Evolutionary conservation across 2,113 vertebrate genomes (phyloP).

Genomic region (Progne subis): DNA sequence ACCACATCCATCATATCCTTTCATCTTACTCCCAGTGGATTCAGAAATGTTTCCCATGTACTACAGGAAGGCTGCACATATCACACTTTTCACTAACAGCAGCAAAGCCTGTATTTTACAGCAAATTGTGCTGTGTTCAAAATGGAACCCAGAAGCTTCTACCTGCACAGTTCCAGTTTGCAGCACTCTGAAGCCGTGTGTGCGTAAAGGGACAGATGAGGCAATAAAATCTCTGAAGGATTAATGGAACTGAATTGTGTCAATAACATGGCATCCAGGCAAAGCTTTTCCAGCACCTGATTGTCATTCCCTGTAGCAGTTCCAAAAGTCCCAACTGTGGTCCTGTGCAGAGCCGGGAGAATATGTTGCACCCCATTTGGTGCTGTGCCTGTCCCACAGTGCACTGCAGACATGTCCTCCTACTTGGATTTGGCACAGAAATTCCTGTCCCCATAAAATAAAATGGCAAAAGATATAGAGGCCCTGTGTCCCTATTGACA

Average conservation of each 20-base stretch:
- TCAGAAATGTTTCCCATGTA: neutral
- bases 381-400: neutral
- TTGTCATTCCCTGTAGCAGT: neutral
- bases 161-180: neutral
- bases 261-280: neutral
- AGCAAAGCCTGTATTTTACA: neutral
- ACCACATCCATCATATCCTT: neutral
- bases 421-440: neutral
- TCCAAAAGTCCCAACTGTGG: neutral
- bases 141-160: neutral
- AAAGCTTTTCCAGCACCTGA: neutral
- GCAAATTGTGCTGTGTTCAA: neutral
- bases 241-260: neutral
- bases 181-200: neutral
- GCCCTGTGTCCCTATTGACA: neutral
- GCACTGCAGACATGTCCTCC: neutral
- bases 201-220: neutral
- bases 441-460: neutral
- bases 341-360: neutral
- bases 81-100: neutral
- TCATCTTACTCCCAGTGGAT: neutral
- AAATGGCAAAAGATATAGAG: neutral
- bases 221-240: neutral
- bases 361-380: neutral
- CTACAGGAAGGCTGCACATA: neutral